Evolutionary conservation across 2,888 invertebrate genomes (phyloP).

Genomic region (Melanotus villosus): DNA sequence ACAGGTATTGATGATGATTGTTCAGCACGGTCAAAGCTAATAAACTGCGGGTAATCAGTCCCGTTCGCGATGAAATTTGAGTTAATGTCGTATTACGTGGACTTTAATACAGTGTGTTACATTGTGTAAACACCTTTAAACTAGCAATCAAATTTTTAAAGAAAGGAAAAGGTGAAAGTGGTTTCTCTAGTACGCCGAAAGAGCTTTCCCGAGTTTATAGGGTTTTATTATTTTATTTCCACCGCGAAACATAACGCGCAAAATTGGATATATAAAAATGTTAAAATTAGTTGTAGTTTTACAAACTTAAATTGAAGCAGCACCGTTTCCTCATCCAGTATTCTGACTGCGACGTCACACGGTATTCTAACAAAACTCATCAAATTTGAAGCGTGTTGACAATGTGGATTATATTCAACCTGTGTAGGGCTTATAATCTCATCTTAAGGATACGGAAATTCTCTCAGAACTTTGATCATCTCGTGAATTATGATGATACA

Average conservation of each 20-base stretch:
- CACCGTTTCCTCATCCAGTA: conserved; percentile 62
- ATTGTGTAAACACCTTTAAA: neutral
- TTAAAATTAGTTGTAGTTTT: conserved; percentile 42
- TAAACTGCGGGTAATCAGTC: neutral
- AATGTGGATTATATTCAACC: conserved; percentile 67
- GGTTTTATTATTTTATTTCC: neutral
- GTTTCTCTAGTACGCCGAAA: too few relatives aligned
- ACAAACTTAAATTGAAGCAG: conserved; percentile 44
- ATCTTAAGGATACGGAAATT: conserved; percentile 67
- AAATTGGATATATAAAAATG: neutral
- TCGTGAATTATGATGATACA: conserved; percentile 66
- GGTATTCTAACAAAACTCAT: conserved; percentile 68
- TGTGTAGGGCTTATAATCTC: conserved; percentile 67
- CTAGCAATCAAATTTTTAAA: too few relatives aligned
- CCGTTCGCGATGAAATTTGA: neutral
- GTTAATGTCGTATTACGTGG: neutral
- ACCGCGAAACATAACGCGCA: too few relatives aligned
- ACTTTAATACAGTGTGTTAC: neutral
- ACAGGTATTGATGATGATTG: conserved; percentile 31
- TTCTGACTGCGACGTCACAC: conserved; percentile 62
- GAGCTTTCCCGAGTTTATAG: neutral
- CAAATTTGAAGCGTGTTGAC: conserved; percentile 69
- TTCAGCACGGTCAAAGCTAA: conserved; percentile 11
- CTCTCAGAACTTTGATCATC: conserved; percentile 68
- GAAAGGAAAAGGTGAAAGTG: neutral